Evolutionary conservation across 2,797 vertebrate species (phyloP), one percentile per base, ranked within the genome.

Genomic region (Chaetophractus vellerosus): DNA sequence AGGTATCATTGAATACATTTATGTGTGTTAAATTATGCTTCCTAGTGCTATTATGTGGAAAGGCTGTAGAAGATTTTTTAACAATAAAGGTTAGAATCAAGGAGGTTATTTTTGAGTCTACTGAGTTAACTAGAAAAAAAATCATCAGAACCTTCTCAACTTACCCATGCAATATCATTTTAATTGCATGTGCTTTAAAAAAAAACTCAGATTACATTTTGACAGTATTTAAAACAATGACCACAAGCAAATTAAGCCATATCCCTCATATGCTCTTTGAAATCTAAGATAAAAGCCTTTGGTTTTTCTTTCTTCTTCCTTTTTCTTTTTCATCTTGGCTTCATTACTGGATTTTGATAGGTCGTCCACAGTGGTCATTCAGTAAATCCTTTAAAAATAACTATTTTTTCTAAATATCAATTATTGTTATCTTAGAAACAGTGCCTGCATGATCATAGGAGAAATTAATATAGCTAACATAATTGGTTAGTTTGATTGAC

Each of bases 401-500:
- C 57, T 48, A 92, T 81, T 94, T 76, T 52, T 75, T 69, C 33
- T 94, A 61, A 64, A 21, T 64, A 57, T 15, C 9, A 48, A n/a
- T 45, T 45, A 45, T 45, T 45, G 33, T 59, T 28, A 63, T 14
- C 4, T 74, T 55, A 9, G 18, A 28, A n/a, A 45, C 5, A 36
- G 2, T 45, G 24, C 1, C 19, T 9, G 1, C 5, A 5, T 11
- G 36, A 28, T 41, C 7, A 26, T 19, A 33, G 0, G 4, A 59
- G 75, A 85, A 72, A 24, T n/a, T n/a, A 61, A 61, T 11, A 21
- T 6, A 33, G 18, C 28, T 24, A 52, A 2, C 1, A 2, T 61
- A 69, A 23, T 26, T 24, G 12, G 28, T 76, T 16, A 69, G 24
- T 55, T 57, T 59, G 36, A 21, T 23, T 79, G 10, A 48, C 66